A percentile compares a stretch with the other conserved stretches of the same genome.
Evolutionary conservation across 2,888 invertebrate species (phyloP).

Genomic region (Parnassius glacialis): DNA sequence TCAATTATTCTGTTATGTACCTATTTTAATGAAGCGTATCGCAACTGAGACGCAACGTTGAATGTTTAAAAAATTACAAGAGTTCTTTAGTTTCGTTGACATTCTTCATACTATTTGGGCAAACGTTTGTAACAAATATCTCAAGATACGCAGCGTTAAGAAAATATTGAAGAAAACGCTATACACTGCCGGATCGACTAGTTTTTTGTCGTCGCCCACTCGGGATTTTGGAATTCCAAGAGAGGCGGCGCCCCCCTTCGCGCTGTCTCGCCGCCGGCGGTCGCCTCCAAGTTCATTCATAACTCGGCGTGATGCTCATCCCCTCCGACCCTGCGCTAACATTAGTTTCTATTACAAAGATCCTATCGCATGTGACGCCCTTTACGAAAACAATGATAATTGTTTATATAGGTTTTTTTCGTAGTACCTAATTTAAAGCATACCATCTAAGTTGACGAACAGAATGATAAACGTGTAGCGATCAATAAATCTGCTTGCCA

Average conservation of each 20-base stretch:
- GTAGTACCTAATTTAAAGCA: slow-evolving; percentile 39
- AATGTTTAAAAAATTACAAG: too few relatives aligned
- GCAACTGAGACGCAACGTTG: slow-evolving; percentile 32
- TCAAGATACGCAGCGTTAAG: slow-evolving; percentile 10
- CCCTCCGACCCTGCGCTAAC: slow-evolving; percentile 29
- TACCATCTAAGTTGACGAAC: slow-evolving; percentile 56
- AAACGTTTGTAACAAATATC: slow-evolving; percentile 25
- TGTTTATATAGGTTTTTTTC: slow-evolving; percentile 42
- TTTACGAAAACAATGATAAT: slow-evolving; percentile 68
- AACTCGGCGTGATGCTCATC: slow-evolving; percentile 56
- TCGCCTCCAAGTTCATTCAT: slow-evolving; percentile 66
- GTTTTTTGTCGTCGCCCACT: slow-evolving; percentile 59
- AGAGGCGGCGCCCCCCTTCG: slow-evolving; percentile 27
- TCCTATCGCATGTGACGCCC: slow-evolving; percentile 44
- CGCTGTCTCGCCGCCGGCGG: slow-evolving; percentile 50
- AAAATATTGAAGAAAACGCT: slow-evolving; percentile 38
- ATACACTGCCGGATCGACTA: slow-evolving; percentile 59
- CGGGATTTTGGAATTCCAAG: slow-evolving; percentile 75
- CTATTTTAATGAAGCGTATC: slow-evolving; percentile 71
- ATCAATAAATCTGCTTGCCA: too few relatives aligned
- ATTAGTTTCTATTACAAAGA: slow-evolving; percentile 37
- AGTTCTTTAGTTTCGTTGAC: too few relatives aligned
- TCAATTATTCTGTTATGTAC: slow-evolving; percentile 71
- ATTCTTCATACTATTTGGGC: slow-evolving; percentile 5
- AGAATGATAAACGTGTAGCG: too few relatives aligned